Base-by-base conservation (phyloP, 2,888 invertebrate species). In the Keiferia lycopersicella region DNA sequence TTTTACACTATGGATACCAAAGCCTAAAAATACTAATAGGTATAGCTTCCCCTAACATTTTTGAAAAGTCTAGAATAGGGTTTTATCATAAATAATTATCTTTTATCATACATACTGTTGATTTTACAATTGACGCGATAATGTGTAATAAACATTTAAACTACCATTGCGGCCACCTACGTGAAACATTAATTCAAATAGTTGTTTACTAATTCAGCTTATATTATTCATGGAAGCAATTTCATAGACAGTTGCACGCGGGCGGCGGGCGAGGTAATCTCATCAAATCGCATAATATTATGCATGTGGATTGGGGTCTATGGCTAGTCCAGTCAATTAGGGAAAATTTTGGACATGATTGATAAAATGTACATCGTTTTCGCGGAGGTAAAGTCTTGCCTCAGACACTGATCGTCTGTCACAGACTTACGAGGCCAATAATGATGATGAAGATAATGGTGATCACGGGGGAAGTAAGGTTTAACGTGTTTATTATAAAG, bases 211-310 rank as follows among this genome's bases (percentile, higher is more conserved):
- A 51, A 51, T 22, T 20, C 51, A 22, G 51, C 22, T 12, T 26
- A 26, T 53, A 53, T 26, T 53, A 53, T 53, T 53, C 51, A 26
- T 53, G 18, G 12, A 34, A 0, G 39, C 34, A 58, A 38, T 58
- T 16, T 38, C 16, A 8, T 10, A 11, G 80, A 53, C 51, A 53
- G 22, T 53, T 53, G 51, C 51, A 53, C 22, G 20, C 10, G 51
- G 51, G 51, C 18, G 51, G 1, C 14, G 12, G 22, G 51, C 6
- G 51, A 18, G 20, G 1, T 53, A 53, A 53, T 53, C 51, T 22
- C 26, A 14, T 53, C 22, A 53, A 26, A 14, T 26, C 51, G 22
- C 51, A 22, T 22, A 53, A 22, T 53, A n/a, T n/a, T n/a, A 53
- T 53, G 26, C 51, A 53, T 20, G 26, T 26, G 22, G 11, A 53